Conservation (phyloP, 2,113 vertebrate species). For the Camelus bactrianus region DNA sequence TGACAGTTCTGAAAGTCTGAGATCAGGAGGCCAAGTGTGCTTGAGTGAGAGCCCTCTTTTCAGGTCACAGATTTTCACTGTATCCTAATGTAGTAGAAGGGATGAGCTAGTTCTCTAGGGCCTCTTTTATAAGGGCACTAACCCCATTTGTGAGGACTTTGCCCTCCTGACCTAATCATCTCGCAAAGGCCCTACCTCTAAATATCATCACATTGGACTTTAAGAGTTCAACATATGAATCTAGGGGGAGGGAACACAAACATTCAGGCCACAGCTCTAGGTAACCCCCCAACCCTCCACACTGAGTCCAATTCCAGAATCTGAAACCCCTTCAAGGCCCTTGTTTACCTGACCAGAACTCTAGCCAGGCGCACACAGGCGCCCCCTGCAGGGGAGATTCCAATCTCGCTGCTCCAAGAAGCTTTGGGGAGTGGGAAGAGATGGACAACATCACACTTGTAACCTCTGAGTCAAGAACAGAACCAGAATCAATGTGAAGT, state of each 20-base stretch:
- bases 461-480: constrained; percentile 16
- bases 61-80: not conserved
- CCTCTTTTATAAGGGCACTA: not conserved
- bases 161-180: not conserved
- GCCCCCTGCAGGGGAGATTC: not conserved
- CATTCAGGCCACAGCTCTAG: not conserved
- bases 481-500: not conserved
- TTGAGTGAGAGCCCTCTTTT: not conserved
- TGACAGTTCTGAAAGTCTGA: not conserved
- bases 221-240: not conserved
- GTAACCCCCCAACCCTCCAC: not conserved
- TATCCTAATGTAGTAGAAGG: not conserved
- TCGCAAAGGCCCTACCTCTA: not conserved
- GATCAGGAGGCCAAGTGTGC: not conserved
- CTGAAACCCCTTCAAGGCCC: not conserved
- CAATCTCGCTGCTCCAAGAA: not conserved
- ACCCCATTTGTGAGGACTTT: not conserved
- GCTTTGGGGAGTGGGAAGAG: not conserved
- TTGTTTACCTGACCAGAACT: not conserved
- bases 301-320: not conserved
- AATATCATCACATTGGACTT: not conserved
- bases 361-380: not conserved
- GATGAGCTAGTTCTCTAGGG: not conserved
- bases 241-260: not conserved
- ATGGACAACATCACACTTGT: not conserved